Evolutionary conservation across 2,113 vertebrate species (phyloP).

Genomic region (Riparia riparia): DNA sequence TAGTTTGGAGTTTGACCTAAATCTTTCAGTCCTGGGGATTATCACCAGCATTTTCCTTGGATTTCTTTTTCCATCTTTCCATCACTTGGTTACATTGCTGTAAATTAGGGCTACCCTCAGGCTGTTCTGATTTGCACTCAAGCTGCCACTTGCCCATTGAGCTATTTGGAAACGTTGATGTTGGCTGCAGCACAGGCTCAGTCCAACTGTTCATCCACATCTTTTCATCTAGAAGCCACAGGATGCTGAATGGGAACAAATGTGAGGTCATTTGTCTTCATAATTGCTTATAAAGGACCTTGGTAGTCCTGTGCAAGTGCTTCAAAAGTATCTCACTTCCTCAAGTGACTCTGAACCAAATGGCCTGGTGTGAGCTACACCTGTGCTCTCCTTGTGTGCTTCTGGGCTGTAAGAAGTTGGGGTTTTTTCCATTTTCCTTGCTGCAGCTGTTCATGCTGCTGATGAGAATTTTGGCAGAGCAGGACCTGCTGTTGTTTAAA

Average conservation of each 20-base stretch:
- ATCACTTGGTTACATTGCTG: background rate
- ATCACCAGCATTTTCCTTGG: background rate
- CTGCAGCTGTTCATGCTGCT: background rate
- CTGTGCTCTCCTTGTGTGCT: background rate
- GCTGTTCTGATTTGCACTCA: background rate
- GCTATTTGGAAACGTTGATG: background rate
- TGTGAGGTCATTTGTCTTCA: background rate
- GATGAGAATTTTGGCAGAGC: background rate
- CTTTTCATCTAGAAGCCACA: background rate
- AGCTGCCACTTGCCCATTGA: background rate
- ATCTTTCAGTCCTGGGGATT: background rate
- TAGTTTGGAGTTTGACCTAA: background rate
- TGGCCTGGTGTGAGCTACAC: background rate
- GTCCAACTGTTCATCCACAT: background rate
- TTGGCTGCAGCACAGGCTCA: background rate
- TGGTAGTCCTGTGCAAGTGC: background rate
- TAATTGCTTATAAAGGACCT: background rate
- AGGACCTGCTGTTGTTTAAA: background rate
- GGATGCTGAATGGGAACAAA: background rate
- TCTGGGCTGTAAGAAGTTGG: background rate
- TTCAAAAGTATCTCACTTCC: background rate
- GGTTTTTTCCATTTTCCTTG: background rate
- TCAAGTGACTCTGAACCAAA: accelerated
- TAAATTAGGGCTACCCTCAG: background rate
- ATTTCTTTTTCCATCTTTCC: background rate